Evolutionary conservation across 2,797 vertebrate species (phyloP).

Genomic region (Girardinus metallicus): DNA sequence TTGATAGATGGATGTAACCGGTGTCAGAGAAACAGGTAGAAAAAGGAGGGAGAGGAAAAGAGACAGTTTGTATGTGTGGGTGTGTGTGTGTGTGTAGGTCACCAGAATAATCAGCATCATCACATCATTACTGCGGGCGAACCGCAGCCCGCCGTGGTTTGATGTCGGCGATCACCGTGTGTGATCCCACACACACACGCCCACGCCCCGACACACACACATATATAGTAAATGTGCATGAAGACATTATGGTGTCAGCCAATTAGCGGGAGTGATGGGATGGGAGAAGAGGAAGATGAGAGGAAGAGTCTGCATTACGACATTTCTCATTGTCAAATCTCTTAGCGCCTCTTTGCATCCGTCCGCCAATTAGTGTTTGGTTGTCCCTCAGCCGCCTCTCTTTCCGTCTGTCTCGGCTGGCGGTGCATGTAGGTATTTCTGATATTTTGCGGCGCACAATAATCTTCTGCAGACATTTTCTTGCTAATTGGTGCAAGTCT

Average conservation of each 20-base stretch:
- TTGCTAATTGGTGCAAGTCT: conserved; percentile 42
- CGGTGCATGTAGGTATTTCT: conserved; percentile 25
- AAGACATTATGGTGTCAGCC: conserved; percentile 46
- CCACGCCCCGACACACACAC: not conserved
- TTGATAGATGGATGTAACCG: conserved; percentile 15
- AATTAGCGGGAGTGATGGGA: conserved; percentile 56
- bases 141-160: conserved; percentile 40
- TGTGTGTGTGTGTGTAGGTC: conserved; percentile 25
- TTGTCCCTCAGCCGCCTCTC: conserved; percentile 24
- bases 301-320: conserved; percentile 48
- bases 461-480: conserved; percentile 23
- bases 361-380: conserved; percentile 64
- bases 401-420: conserved; percentile 15
- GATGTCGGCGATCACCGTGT: conserved; percentile 60
- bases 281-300: conserved; percentile 21
- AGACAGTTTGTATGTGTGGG: not conserved
- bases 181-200: not conserved
- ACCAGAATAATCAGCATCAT: conserved; percentile 26
- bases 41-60: not conserved
- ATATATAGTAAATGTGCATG: conserved; percentile 33
- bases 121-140: conserved; percentile 45
- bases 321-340: conserved; percentile 63
- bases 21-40: not conserved
- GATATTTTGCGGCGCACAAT: conserved; percentile 44
- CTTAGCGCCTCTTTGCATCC: conserved; percentile 49